Base-by-base conservation (phyloP, 2,113 vertebrate species). In the Mirounga angustirostris region DNA sequence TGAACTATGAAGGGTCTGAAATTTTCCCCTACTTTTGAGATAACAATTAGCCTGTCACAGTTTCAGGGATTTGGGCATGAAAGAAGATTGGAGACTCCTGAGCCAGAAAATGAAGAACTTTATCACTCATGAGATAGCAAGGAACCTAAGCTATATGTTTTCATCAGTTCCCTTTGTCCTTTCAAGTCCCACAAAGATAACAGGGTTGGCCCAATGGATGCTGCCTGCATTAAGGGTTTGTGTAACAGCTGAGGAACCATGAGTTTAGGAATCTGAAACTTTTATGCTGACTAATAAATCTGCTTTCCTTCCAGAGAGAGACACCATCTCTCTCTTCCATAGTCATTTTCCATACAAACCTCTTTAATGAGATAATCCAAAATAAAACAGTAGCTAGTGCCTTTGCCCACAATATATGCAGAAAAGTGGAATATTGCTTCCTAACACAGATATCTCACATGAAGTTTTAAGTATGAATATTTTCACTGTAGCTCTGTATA, bases 181-280 rank as follows among this genome's bases (percentile, higher is more conserved):
- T 61, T 43, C 10, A 30, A 5, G 18, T 40, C 11, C 22, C 67
- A 81, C 36, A 43, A 28, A 4, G 1, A 80, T 33, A 16, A 76
- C 0, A 33, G 0, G 3, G 5, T 22, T 7, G 15, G 13, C 30
- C 30, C 16, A 18, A 4, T 6, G 30, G 78, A 67, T 28, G 40
- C 26, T 36, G 1, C 2, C 0, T 18, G 76, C 28, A 7, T 13
- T 46, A 5, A n/a, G 50, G n/a, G 19, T 24, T 73, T 73, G 30
- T 16, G 50, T 65, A 50, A n/a, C 7, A 89, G 40, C 65, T 82
- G n/a, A 90, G 52, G 50, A 87, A 74, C 5, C 14, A 22, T n/a
- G 7, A 63, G 4, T 1, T 30, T 50, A 73, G 65, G 61, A 89
- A 85, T 30, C 24, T 54, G 7, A 52, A 28, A 73, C 6, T 50